A percentile compares a stretch with the other conserved stretches of the same genome.
Conservation (phyloP, 2,113 vertebrate genomes). For the Salvelinus sp. region DNA sequence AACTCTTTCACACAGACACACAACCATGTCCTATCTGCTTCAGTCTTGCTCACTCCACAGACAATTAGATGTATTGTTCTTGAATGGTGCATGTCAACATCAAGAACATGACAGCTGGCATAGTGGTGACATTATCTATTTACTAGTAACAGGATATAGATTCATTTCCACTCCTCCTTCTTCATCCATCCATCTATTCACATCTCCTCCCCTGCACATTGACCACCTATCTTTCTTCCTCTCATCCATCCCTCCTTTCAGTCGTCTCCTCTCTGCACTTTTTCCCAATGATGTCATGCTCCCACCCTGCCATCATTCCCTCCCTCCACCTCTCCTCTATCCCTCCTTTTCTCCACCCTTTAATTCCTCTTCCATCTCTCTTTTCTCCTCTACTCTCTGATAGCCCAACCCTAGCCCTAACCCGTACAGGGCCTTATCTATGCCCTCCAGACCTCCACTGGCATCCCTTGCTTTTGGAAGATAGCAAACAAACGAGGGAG, state of each 20-base stretch:
- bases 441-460: conserved; percentile 37
- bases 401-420: neutral
- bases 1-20: neutral
- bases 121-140: no score
- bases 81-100: no score
- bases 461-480: conserved; percentile 28
- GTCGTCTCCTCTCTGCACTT: neutral
- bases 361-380: neutral
- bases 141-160: neutral
- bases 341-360: neutral
- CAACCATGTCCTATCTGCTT: neutral
- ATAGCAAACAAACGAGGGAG: conserved; percentile 35
- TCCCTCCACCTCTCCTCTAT: neutral
- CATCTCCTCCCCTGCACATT: no score
- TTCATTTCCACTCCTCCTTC: neutral
- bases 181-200: neutral
- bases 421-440: conserved; percentile 42
- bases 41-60: neutral
- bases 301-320: neutral
- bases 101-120: no score
- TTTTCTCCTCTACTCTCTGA: conserved; percentile 10
- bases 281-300: neutral
- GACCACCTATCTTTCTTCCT: no score
- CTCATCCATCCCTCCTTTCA: neutral
- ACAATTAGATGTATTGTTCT: no score